Base-by-base conservation (phyloP, 2,797 vertebrate species). In the Coilia nasus region DNA sequence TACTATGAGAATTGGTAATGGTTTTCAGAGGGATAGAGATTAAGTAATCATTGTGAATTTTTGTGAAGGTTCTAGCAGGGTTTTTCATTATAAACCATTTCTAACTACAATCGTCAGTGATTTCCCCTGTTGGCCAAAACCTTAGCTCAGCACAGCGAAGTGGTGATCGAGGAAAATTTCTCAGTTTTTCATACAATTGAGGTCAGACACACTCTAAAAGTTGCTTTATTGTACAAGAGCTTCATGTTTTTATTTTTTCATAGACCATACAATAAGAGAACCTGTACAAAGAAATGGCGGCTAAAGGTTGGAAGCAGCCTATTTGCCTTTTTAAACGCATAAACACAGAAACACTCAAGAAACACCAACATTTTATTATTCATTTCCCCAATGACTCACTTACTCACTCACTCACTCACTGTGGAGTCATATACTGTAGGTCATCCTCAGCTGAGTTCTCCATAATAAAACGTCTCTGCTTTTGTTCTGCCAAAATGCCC, bases 401-500 rank as follows among this genome's bases (percentile, higher is more conserved):
- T 12, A 17, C 25, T 9, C n/a, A 31, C 15, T 19, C 25, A 2
- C 25, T 17, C 28, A 31, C 31, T 71, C 28, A 17, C 25, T 9
- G 10, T 64, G n/a, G n/a, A 64, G 25, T 71, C 64, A 15, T 71
- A 71, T 71, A n/a, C n/a, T n/a, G n/a, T n/a, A 71, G 64, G 64
- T 71, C 64, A 71, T 19, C 28, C 64, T 31, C 25, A 15, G 64
- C 64, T 35, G 64, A 25, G 31, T 15, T 31, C 28, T 71, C 12
- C 6, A 14, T 71, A 14, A 71, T 31, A 71, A 71, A 71, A 71
- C 64, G 31, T 71, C 64, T 31, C 64, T 71, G 64, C 64, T 31
- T 71, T 71, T 71, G 28, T 71, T 71, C 64, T 71, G 64, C 64
- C 64, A 71, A 71, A 71, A 17, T 71, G 64, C 25, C 62, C 62